Evolutionary conservation across 2,113 vertebrate genomes (phyloP).

Genomic region (Chlorodrepanis virens): DNA sequence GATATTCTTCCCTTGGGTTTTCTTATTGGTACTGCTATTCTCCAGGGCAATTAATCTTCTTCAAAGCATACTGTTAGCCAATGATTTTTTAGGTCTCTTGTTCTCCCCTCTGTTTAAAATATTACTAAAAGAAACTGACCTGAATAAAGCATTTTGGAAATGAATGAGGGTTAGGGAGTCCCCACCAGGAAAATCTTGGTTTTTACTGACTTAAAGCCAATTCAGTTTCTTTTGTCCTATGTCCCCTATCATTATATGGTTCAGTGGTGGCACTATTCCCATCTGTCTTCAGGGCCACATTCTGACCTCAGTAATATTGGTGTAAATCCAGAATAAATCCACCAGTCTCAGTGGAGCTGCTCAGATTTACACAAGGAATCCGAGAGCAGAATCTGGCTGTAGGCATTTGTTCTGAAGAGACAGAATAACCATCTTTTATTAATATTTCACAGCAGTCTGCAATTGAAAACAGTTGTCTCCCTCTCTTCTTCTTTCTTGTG

Average conservation of each 20-base stretch:
- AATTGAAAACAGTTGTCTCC: slow-evolving; percentile 70
- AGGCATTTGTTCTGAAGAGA: slow-evolving; percentile 48
- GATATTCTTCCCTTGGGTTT: neutral
- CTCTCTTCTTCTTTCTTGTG: neutral
- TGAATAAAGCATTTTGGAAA: neutral
- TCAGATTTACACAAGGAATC: slow-evolving; percentile 54
- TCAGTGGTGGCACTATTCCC: slow-evolving; percentile 1
- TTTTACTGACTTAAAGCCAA: neutral
- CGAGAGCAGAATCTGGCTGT: slow-evolving; percentile 47
- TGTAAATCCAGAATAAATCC: slow-evolving; percentile 58
- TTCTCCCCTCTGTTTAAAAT: neutral
- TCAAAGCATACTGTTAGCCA: neutral
- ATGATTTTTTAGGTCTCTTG: neutral
- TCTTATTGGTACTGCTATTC: neutral
- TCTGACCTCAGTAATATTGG: slow-evolving; percentile 29
- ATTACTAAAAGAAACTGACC: neutral
- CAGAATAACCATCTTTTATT: slow-evolving; percentile 62
- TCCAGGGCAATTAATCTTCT: neutral
- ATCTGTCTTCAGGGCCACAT: slow-evolving; percentile 22
- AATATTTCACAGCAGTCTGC: slow-evolving; percentile 66
- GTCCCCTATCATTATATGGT: neutral
- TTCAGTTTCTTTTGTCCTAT: neutral
- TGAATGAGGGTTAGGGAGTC: neutral
- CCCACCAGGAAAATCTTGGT: neutral
- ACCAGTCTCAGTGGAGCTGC: slow-evolving; percentile 42